phyloP scores from a whole-genome alignment of 2,113 vertebrate genomes.

The Chitala chitala region DNA sequence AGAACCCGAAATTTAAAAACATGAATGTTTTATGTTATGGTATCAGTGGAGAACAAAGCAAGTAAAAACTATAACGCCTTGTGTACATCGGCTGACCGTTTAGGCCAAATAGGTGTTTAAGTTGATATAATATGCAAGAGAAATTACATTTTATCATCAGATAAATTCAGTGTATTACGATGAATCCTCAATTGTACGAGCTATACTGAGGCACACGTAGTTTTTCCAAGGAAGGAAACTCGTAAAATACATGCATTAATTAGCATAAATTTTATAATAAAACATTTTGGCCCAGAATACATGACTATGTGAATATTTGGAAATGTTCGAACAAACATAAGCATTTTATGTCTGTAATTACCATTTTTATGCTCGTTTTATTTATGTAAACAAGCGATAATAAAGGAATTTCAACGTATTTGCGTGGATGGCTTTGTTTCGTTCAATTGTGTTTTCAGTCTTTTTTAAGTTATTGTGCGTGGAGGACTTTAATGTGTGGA shows the following conservation, averaged over 20 bases:
- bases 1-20: too few species aligned
- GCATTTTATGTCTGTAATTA: background rate
- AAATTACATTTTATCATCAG: too few species aligned
- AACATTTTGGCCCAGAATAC: background rate
- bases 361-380: background rate
- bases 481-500: background rate
- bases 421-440: background rate
- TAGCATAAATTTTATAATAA: background rate
- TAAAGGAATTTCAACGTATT: constrained; percentile 1
- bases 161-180: too few species aligned
- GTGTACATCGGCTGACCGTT: too few species aligned
- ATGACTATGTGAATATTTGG: background rate
- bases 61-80: too few species aligned
- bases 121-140: too few species aligned
- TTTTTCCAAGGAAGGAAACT: too few species aligned
- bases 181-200: too few species aligned
- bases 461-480: background rate
- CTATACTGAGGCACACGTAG: too few species aligned
- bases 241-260: background rate
- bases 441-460: background rate
- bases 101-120: too few species aligned
- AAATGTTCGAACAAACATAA: background rate
- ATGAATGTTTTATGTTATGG: too few species aligned
- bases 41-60: too few species aligned
- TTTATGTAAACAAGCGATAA: background rate